Base-by-base conservation (phyloP, 2,888 invertebrate species). In the Heliconius ismenius region DNA sequence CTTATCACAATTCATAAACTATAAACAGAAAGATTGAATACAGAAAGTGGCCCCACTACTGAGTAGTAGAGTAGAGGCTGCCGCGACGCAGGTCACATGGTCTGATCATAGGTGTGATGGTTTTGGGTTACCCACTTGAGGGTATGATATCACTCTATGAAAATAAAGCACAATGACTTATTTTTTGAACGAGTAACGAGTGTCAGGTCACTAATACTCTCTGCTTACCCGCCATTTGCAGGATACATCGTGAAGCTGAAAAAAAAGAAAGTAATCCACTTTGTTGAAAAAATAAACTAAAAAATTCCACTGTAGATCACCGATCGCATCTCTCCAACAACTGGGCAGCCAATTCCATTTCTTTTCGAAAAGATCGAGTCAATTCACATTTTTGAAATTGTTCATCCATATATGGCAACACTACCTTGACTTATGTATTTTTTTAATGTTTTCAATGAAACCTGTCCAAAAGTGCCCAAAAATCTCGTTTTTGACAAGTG, bases 371-470 rank as follows among this genome's bases (percentile, higher is more conserved):
- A 70, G 13, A 32, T n/a, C 70, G 24, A 3, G 28, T 4, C 67
- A 32, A 70, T 58, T 70, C n/a, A 70, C 58, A 24, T 70, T 70
- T 70, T 70, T 70, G 13, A 36, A 58, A 70, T 70, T 32, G 15
- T 58, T 58, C 32, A 13, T 32, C 70, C 70, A 70, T 70, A 70
- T 36, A 70, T 58, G 70, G 58, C 58, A 13, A 9, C 4, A 39
- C 54, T 58, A 70, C 70, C 70, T 70, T 70, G 70, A 58, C 70
- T 58, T 70, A 58, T n/a, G 67, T 39, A 11, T 32, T 70, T 58
- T 70, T 70, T 58, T 32, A 49, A 54, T 70, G 32, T 70, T 70
- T 70, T 70, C 70, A 70, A 70, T 70, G 58, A 70, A 70, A 70
- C 70, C 28, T 32, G 70, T 70, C 58, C 70, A 24, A 69, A 70